Evolutionary conservation across 2,113 vertebrate species (phyloP), one percentile per base, ranked within the genome.

Genomic region (Vimba vimba): DNA sequence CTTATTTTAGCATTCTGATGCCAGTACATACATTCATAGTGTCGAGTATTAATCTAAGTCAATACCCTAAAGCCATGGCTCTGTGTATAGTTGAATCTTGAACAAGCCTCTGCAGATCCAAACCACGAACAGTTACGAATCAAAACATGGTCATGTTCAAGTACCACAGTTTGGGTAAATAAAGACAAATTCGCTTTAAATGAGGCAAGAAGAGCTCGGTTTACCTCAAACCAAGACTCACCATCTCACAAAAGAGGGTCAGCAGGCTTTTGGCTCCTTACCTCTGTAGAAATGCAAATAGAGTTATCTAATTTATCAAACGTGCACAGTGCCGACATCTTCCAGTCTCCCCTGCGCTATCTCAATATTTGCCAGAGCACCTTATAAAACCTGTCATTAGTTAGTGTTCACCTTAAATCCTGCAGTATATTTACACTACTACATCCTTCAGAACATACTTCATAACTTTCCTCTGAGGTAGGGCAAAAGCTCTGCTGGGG

Each of bases 1-100:
- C 79, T 36, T n/a, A 21, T 59, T 78, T 78, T 59, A 78, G 19
- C 76, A 57, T 78, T 78, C 78, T 77, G 33, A 83, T 76, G 82
- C 45, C 13, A 82, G 80, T 45, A 55, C n/a, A 85, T 85, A 82
- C 81, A 84, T 83, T 88, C 68, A 87, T 50, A 80, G 55, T 79
- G 55, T 57, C 0, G 33, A 79, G 55, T 71, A 89, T 76, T 79
- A 79, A 79, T 79, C 77, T 60, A 79, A 86, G 27, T 59, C 71
- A 62, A 64, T 62, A 52, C 21, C 77, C 77, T 60, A 39, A 57
- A 60, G 50, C 50, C 36, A 36, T 79, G 30, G 77, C 55, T 79
- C 55, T 79, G 77, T 60, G 21, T 60, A 39, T 21, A n/a, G 33
- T 43, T 79, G 77, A 39, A 39, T 60, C 77, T 39, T 79, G 77